Percentiles rank a stretch among this genome's conserved stretches.
These are phyloP conservation scores for Andrena praecox DNA, from an alignment of 2,888 invertebrate species.

Conservation along the genomic window DNA sequence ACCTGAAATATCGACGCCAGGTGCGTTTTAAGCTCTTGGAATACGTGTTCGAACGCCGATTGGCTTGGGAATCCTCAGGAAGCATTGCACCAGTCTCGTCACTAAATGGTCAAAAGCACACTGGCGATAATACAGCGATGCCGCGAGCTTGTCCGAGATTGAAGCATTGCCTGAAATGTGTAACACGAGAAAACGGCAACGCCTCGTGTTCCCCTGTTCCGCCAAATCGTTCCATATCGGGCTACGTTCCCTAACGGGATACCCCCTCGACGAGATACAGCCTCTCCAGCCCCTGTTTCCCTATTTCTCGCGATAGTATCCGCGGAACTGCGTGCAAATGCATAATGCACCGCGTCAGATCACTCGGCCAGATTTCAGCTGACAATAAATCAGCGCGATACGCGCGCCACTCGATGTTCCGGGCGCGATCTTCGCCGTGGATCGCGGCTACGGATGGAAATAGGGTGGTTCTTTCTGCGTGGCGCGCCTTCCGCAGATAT, in stretches of 20 bases:
- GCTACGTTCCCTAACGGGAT: slow-evolving; percentile 50
- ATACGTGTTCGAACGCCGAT: too few relatives aligned
- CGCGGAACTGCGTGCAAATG: slow-evolving; percentile 36
- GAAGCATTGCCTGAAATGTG: slow-evolving; percentile 38
- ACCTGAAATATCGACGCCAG: too few relatives aligned
- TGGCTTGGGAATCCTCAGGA: too few relatives aligned
- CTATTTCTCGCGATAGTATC: slow-evolving; percentile 54
- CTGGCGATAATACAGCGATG: slow-evolving; percentile 34
- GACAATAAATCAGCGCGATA: slow-evolving; percentile 38
- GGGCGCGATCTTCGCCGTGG: not conserved
- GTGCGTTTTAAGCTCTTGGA: too few relatives aligned
- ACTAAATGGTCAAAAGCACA: not conserved
- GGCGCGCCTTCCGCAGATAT: too few relatives aligned
- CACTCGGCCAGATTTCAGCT: slow-evolving; percentile 15
- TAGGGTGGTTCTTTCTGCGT: not conserved
- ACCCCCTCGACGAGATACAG: not conserved
- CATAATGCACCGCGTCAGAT: slow-evolving; percentile 46
- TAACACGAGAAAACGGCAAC: slow-evolving; percentile 11
- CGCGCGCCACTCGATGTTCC: not conserved
- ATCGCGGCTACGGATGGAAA: not conserved
- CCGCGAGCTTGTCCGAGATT: slow-evolving; percentile 8
- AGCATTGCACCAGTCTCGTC: too few relatives aligned
- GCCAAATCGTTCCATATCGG: slow-evolving; percentile 60
- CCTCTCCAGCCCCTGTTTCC: not conserved
- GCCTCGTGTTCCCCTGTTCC: slow-evolving; percentile 38